These are phyloP conservation scores for Albula goreensis DNA, from an alignment of 2,113 vertebrate genomes.

Conservation along the genomic window DNA sequence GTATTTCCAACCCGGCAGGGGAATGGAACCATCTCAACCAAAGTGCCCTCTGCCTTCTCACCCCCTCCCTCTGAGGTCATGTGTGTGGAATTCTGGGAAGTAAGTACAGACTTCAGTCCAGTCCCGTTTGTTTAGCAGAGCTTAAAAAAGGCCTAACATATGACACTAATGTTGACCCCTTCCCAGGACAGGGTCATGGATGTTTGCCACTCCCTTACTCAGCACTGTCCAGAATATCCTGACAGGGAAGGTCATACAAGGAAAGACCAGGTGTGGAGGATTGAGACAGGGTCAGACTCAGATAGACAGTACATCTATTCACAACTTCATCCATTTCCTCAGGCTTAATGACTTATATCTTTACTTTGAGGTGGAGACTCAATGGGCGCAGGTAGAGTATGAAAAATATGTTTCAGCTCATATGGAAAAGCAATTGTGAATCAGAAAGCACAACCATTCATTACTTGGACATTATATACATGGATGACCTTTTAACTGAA, in stretches of 20 bases:
- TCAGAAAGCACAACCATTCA: background rate
- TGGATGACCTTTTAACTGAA: background rate
- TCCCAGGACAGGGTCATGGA: background rate
- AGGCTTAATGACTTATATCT: background rate
- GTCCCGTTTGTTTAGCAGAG: constrained; percentile 56
- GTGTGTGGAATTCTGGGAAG: constrained; percentile 51
- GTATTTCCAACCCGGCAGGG: background rate
- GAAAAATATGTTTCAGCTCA: background rate
- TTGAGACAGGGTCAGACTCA: background rate
- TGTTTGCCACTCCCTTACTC: background rate
- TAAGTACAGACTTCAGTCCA: constrained; percentile 33
- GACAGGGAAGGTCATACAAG: constrained; percentile 8
- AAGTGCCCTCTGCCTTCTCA: constrained; percentile 46
- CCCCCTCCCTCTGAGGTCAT: constrained; percentile 43
- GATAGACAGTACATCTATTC: background rate
- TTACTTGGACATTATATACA: background rate
- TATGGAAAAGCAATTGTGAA: background rate
- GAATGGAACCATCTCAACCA: constrained; percentile 7
- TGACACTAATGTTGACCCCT: background rate
- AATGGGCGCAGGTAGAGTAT: background rate
- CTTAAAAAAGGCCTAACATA: constrained; percentile 46
- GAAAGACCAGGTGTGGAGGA: background rate
- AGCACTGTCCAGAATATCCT: background rate
- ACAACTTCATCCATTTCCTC: background rate
- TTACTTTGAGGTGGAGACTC: background rate